These are phyloP conservation scores for Oreotrochilus melanogaster DNA, from an alignment of 2,113 vertebrate species.

Conservation along the genomic window DNA sequence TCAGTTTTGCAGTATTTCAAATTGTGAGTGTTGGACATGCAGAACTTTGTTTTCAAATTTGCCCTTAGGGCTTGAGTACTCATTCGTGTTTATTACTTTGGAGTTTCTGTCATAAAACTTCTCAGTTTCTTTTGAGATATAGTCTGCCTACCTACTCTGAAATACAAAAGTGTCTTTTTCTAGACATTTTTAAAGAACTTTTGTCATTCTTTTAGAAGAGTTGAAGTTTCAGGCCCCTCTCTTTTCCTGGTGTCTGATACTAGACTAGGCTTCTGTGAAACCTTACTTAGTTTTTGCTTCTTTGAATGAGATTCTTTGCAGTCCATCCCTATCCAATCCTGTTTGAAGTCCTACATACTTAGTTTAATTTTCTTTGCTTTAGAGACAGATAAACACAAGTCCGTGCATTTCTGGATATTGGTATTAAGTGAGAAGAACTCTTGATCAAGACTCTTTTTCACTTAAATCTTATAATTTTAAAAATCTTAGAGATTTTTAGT, in stretches of 20 bases:
- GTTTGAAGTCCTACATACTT: not conserved
- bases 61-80: not conserved
- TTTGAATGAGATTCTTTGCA: not conserved
- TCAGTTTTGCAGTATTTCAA: not conserved
- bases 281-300: not conserved
- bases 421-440: not conserved
- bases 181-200: not conserved
- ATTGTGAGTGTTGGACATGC: not conserved
- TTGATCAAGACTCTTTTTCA: not conserved
- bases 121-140: not conserved
- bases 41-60: not conserved
- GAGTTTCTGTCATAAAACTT: not conserved
- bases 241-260: not conserved
- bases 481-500: not conserved
- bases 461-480: not conserved
- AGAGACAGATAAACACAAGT: not conserved
- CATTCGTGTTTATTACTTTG: not conserved
- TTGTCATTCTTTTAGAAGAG: not conserved
- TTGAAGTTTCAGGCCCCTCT: not conserved
- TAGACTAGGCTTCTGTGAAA: not conserved
- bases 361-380: not conserved
- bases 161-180: not conserved
- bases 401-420: not conserved
- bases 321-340: not conserved
- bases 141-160: not conserved